Evolutionary conservation across 2,888 invertebrate genomes (phyloP), one percentile per base, ranked within the genome.

Genomic region (Hemicrepidius hirtus): DNA sequence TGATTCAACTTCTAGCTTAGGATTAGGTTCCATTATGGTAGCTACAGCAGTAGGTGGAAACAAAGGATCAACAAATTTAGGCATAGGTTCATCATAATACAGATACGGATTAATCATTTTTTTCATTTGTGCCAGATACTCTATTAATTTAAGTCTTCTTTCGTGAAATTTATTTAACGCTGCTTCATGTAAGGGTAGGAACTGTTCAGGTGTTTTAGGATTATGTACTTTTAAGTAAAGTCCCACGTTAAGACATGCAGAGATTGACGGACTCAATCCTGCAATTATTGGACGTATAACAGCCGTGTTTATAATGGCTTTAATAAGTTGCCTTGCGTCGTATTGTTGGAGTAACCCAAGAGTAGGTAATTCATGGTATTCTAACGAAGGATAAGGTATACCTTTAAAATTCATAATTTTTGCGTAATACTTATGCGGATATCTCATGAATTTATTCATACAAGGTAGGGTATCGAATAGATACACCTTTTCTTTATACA

Each of bases 281-380:
- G 91, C 90, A 78, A 92, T 88, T 76, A 92, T 89, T 0, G 92
- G 92, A 71, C 92, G 87, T 16, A 86, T 65, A 0, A 86, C 87
- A 68, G 88, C 88, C 0, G 89, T 86, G 41, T 87, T 85, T 70
- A 88, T 88, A 67, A 92, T 87, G 0, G 90, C 91, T 68, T 88
- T 84, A 1, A 90, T 88, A 28, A 92, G 81, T 44, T 88, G 81
- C 68, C 86, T 87, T 0, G 88, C 89, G 0, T 91, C 84, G 13
- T 88, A 90, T 82, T 91, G 92, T 77, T 92, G 91, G 18, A 92
- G 83, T 81, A 90, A 91, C 1, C 91, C 92, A 13, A 91, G 78
- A 67, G 88, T 82, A 0, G 92, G 91, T 28, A 92, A 82, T 44
- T 85, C 85, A 10, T 87, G 85, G 50, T 91, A 80, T 20, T 85